Evolutionary conservation across 2,113 vertebrate genomes (phyloP).

Genomic region (Paedocypris sp.): DNA sequence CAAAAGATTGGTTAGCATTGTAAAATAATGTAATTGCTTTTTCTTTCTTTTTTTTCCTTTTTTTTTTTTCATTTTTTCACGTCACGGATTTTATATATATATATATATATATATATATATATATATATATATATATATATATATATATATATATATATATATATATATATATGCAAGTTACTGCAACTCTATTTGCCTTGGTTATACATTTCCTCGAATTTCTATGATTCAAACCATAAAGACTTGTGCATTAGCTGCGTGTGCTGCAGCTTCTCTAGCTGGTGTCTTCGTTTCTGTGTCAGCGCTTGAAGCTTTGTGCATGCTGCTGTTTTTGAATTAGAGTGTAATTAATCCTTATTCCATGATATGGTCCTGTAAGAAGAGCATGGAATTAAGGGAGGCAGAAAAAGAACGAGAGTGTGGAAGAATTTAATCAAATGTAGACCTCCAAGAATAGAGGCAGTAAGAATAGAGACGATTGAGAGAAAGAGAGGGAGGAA

Average conservation of each 20-base stretch:
- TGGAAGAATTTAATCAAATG: conserved; percentile 6
- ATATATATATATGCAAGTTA: too few species aligned
- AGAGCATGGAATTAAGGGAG: not conserved
- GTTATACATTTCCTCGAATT: too few species aligned
- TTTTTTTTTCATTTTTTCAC: too few species aligned
- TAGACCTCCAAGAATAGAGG: conserved; percentile 18
- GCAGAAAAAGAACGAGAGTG: not conserved
- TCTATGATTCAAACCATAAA: too few species aligned
- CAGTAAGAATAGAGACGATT: not conserved
- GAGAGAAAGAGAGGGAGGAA: not conserved
- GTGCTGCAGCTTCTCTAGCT: not conserved
- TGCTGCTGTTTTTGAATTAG: not conserved
- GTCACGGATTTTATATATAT: too few species aligned
- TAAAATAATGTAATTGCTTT: too few species aligned
- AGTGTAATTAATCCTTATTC: not conserved
- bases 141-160: too few species aligned
- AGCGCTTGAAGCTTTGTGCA: not conserved
- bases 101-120: too few species aligned
- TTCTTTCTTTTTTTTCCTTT: too few species aligned
- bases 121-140: too few species aligned
- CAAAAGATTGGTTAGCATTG: too few species aligned
- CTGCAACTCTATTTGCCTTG: too few species aligned
- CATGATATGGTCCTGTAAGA: not conserved
- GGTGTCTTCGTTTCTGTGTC: not conserved
- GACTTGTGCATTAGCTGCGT: not conserved